Evolutionary conservation across 2,888 invertebrate genomes (phyloP), one percentile per base, ranked within the genome.

Genomic region (Thymelicus sylvestris): DNA sequence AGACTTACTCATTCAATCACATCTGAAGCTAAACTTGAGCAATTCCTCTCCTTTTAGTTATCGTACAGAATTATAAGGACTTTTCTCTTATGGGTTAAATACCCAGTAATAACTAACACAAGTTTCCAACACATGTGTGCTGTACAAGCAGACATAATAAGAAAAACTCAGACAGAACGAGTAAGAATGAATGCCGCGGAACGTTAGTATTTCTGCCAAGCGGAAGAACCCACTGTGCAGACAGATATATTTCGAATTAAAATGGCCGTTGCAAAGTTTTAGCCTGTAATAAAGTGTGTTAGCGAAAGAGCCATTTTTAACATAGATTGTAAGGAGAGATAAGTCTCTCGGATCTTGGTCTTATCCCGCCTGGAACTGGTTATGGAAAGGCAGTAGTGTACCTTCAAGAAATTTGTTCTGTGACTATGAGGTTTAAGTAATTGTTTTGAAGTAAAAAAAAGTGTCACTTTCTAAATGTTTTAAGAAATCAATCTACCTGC

Each of bases 111-210:
- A 41, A 38, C 24, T 47, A 69, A 24, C 31, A 24, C 15, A 71
- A 24, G 59, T 64, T 59, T 60, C n/a, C 50, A 60, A 70, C 70
- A 71, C 61, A 71, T 71, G 70, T 71, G 61, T 62, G 66, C 65
- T 66, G 55, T 66, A 71, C 65, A 44, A 48, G 71, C 71, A 71
- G 71, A 71, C 71, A 66, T 38, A 71, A 71, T 65, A 71, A 47
- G 71, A 61, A 71, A 59, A 70, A 66, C 55, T 41, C 61, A 71
- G 60, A 61, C 66, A 44, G 70, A 71, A 47, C 31, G 60, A 60
- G 65, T 38, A 66, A 71, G 71, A 71, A 71, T 71, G 71, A 61
- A 66, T 61, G 61, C 66, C 59, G 64, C 59, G 70, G 65, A 31
- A 60, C 66, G 66, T 47, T 66, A 70, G 70, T 70, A 66, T 70